phyloP scores from a whole-genome alignment of 1,140 invertebrate species.

The Proales similis region DNA sequence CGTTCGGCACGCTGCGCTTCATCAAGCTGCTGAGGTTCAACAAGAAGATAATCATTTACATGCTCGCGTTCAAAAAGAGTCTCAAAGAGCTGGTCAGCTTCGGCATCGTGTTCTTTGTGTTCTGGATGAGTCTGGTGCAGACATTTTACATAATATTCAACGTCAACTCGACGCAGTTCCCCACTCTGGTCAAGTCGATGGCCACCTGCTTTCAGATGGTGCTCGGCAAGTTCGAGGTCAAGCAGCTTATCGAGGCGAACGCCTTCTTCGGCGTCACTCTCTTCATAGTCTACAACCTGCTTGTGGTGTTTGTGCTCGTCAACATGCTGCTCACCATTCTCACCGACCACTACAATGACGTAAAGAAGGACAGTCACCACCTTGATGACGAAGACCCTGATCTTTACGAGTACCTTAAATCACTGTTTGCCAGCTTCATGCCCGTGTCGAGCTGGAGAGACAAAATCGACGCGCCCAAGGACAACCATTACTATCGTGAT shows the following conservation, averaged over 20 bases:
- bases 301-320: background rate
- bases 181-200: background rate
- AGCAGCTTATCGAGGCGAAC: background rate
- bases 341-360: constrained; percentile 3
- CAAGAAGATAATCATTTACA: constrained; percentile 40
- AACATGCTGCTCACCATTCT: background rate
- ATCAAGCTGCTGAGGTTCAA: constrained; percentile 50
- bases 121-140: background rate
- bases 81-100: background rate
- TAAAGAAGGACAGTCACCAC: constrained; percentile 39
- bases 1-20: constrained; percentile 18
- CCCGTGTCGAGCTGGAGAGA: too few relatives aligned
- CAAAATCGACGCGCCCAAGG: too few relatives aligned
- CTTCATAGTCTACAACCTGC: constrained; percentile 39
- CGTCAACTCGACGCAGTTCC: background rate
- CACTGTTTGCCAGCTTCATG: background rate
- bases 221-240: background rate
- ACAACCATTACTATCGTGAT: too few relatives aligned
- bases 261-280: background rate
- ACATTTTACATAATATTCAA: background rate
- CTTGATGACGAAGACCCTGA: background rate
- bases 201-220: background rate
- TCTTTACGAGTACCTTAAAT: background rate
- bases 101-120: background rate
- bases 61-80: constrained; percentile 43